A percentile compares a stretch with the other conserved stretches of the same genome.
Evolutionary conservation across 2,888 invertebrate species (phyloP).

Genomic region (Pharmacophagus antenor): DNA sequence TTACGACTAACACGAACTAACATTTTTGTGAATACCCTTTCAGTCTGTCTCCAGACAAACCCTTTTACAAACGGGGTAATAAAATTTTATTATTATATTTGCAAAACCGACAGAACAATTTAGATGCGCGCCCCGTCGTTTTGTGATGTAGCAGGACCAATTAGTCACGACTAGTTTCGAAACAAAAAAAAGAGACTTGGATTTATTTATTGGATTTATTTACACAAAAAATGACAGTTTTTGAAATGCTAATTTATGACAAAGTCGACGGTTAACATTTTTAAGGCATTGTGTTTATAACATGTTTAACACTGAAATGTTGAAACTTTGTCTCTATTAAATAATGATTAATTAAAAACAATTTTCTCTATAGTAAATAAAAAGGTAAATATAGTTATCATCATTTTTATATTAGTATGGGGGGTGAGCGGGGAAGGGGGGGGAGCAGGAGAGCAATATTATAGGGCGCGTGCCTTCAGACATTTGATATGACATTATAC

Average conservation of each 20-base stretch:
- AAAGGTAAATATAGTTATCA: conserved; percentile 14
- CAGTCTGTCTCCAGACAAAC: conserved; percentile 62
- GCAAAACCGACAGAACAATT: conserved; percentile 69
- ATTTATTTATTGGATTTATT: conserved; percentile 58
- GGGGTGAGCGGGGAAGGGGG: neutral
- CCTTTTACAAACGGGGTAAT: conserved; percentile 78
- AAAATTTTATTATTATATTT: conserved; percentile 80
- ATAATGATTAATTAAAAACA: conserved; percentile 6
- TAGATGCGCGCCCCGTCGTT: conserved; percentile 64
- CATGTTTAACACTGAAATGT: conserved; percentile 65
- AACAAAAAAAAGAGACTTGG: conserved; percentile 49
- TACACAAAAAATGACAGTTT: conserved; percentile 58
- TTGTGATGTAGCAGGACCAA: conserved; percentile 57
- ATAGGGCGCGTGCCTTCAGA: conserved; percentile 56
- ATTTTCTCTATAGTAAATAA: conserved; percentile 1
- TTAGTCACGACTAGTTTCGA: conserved; percentile 62
- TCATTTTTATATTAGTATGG: no score
- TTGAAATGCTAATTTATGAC: conserved; percentile 62
- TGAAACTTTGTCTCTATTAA: conserved; percentile 54
- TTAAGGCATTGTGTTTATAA: conserved; percentile 67
- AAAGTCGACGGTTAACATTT: conserved; percentile 55
- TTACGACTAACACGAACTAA: conserved; percentile 59
- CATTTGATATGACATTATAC: conserved; percentile 76
- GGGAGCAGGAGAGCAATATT: conserved; percentile 28
- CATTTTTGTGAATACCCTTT: conserved; percentile 72